Evolutionary conservation across 1,140 invertebrate genomes (phyloP).

Genomic region (Apocrypta bakeri): DNA sequence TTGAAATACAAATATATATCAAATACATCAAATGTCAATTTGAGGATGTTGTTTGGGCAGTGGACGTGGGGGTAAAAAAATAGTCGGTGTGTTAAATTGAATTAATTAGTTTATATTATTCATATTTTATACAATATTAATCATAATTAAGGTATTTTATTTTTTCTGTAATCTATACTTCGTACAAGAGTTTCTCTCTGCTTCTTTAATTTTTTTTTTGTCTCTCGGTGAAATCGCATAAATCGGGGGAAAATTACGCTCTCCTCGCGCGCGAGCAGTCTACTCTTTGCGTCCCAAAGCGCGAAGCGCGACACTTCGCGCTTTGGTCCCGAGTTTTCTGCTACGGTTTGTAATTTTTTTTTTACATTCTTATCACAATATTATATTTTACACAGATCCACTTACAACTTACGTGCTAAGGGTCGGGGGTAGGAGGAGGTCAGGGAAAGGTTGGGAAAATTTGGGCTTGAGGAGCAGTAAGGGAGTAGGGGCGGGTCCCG

Average conservation of each 20-base stretch:
- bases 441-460: not conserved
- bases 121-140: slow-evolving; percentile 74
- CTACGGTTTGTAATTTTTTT: slow-evolving; percentile 51
- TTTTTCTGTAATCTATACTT: slow-evolving; percentile 69
- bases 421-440: not conserved
- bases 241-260: slow-evolving; percentile 52
- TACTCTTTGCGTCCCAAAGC: not conserved
- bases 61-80: too few species aligned
- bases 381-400: slow-evolving; percentile 72
- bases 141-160: slow-evolving; percentile 73
- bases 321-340: not conserved
- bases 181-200: slow-evolving; percentile 63
- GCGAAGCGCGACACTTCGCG: not conserved
- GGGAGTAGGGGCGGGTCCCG: slow-evolving; percentile 16
- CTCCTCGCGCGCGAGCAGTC: not conserved
- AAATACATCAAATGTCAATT: too few species aligned
- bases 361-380: slow-evolving; percentile 73
- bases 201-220: not conserved
- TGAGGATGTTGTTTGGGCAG: too few species aligned
- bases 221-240: slow-evolving; percentile 62
- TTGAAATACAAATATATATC: too few species aligned
- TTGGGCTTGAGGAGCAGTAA: too few species aligned
- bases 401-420: slow-evolving; percentile 66
- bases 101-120: slow-evolving; percentile 73
- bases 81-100: slow-evolving; percentile 63